Conservation (phyloP, 2,888 invertebrate species). For the Electrophaes corylata region DNA sequence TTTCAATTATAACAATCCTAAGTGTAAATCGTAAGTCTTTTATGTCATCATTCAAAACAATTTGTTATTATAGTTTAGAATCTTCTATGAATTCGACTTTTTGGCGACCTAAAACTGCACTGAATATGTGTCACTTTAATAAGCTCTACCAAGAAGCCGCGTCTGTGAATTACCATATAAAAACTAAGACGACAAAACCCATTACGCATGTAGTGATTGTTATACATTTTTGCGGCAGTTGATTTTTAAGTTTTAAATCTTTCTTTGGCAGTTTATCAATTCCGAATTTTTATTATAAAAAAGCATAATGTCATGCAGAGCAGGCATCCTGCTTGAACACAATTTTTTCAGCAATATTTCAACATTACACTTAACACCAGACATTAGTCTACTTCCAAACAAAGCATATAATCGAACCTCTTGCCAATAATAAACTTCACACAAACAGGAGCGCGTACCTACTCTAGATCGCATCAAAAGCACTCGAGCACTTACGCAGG, state of each 20-base stretch:
- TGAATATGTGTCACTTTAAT: constrained; percentile 17
- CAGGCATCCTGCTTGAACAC: too few relatives aligned
- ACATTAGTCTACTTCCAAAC: neutral
- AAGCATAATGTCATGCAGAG: too few relatives aligned
- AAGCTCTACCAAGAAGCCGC: constrained; percentile 23
- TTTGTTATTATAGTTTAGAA: neutral
- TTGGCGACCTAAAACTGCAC: neutral
- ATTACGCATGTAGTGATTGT: too few relatives aligned
- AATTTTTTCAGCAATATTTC: too few relatives aligned
- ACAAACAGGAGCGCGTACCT: constrained; percentile 17
- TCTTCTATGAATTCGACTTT: neutral
- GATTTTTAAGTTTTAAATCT: too few relatives aligned
- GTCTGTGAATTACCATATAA: constrained; percentile 26
- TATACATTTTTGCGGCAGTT: too few relatives aligned
- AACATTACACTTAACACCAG: too few relatives aligned
- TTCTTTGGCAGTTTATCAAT: too few relatives aligned
- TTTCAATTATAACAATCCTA: constrained; percentile 43
- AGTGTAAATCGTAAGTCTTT: constrained; percentile 4
- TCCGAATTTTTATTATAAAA: too few relatives aligned
- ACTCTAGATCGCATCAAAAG: constrained; percentile 24
- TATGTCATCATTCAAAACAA: neutral
- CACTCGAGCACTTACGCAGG: constrained; percentile 15
- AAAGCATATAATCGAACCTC: neutral
- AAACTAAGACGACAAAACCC: constrained; percentile 6
- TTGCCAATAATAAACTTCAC: neutral